These are phyloP conservation scores for Leptura quadrifasciata DNA, from an alignment of 2,888 invertebrate species.

Conservation along the genomic window DNA sequence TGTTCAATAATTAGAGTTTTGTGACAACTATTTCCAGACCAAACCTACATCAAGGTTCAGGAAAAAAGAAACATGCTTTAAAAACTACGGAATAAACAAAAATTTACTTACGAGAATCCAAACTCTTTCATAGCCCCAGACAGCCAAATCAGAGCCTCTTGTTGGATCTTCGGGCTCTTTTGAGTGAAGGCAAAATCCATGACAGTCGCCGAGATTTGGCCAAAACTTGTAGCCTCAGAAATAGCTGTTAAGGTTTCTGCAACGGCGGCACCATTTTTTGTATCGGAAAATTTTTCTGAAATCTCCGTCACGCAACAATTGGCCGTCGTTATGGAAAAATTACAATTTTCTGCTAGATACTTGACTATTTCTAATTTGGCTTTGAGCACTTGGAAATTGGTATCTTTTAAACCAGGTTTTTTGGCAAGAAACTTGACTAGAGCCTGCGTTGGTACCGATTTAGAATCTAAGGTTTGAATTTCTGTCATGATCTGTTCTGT, in stretches of 20 bases:
- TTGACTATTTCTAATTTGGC: conserved; percentile 87
- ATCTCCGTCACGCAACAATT: conserved; percentile 87
- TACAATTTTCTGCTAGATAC: conserved; percentile 84
- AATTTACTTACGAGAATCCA: conserved; percentile 83
- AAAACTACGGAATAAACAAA: not conserved
- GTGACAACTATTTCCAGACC: too few species aligned
- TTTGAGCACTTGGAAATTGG: conserved; percentile 93
- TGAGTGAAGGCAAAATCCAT: conserved; percentile 86
- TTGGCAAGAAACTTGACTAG: conserved; percentile 83
- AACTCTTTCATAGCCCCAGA: conserved; percentile 88
- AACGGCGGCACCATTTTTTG: conserved; percentile 83
- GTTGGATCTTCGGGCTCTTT: conserved; percentile 94
- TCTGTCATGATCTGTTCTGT: conserved; percentile 83
- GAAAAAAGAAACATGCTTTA: too few species aligned
- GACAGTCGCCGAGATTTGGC: conserved; percentile 83
- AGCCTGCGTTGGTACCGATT: conserved; percentile 84
- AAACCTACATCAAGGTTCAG: too few species aligned
- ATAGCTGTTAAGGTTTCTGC: conserved; percentile 84
- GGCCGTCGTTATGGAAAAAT: conserved; percentile 83
- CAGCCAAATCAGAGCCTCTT: conserved; percentile 90
- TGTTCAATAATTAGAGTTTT: too few species aligned
- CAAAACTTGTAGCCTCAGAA: conserved; percentile 86
- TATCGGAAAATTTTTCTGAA: conserved; percentile 89
- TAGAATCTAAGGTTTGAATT: conserved; percentile 78
- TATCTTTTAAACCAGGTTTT: conserved; percentile 93